Conservation (phyloP, 1,140 invertebrate species). For the Coptotermes formosanus region DNA sequence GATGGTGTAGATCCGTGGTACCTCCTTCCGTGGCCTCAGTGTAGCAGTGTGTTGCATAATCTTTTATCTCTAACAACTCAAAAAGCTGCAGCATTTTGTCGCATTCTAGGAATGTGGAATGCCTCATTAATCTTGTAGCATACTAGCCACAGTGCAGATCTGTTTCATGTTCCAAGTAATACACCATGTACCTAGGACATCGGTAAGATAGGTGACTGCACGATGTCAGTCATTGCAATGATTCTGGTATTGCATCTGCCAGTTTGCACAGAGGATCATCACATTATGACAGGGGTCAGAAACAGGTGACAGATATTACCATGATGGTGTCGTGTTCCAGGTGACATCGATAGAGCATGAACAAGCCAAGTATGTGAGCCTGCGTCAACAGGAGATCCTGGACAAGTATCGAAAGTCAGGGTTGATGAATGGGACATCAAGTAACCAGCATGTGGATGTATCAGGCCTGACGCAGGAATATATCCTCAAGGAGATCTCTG, state of each 20-base stretch:
- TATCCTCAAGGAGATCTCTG: conserved; percentile 80
- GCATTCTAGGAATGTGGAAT: no score
- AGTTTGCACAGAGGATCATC: no score
- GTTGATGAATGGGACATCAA: conserved; percentile 47
- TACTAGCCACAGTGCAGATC: no score
- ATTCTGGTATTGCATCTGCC: neutral
- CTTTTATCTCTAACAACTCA: no score
- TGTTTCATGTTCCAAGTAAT: no score
- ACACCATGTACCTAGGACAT: no score
- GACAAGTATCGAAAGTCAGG: conserved; percentile 58
- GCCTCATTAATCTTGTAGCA: no score
- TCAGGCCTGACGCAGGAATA: conserved; percentile 70
- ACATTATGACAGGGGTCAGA: neutral
- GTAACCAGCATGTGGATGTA: conserved; percentile 54
- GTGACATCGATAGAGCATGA: conserved; percentile 61
- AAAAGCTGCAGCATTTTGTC: no score
- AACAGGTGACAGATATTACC: neutral
- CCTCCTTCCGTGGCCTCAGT: no score
- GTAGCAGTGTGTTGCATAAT: no score
- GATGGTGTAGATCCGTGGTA: no score
- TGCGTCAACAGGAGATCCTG: conserved; percentile 66
- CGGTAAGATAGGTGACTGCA: no score
- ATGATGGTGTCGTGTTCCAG: conserved; percentile 30
- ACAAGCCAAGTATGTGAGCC: conserved; percentile 63
- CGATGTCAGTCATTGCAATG: neutral